These are phyloP conservation scores for Huso huso DNA, from an alignment of 2,797 vertebrate species.

Conservation along the genomic window DNA sequence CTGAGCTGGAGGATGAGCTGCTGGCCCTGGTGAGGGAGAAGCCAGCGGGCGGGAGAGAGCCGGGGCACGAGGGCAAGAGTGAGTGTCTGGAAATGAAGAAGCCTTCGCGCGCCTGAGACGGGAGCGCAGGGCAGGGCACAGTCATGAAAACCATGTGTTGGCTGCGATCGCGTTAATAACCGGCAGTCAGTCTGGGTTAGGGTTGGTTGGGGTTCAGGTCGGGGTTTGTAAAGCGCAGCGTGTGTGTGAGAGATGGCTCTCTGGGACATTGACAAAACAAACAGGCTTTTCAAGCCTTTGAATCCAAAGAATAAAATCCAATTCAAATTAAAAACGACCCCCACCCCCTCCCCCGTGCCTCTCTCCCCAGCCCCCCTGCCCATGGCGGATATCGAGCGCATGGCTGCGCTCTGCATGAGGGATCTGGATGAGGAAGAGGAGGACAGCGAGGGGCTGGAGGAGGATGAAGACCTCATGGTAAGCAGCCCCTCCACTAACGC, in stretches of 20 bases:
- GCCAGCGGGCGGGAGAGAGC: slow-evolving; percentile 48
- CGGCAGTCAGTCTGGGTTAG: no score
- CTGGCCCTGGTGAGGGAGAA: slow-evolving; percentile 64
- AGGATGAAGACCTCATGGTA: slow-evolving; percentile 81
- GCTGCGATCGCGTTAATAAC: no score
- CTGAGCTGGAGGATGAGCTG: slow-evolving; percentile 79
- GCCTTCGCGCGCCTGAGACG: no score
- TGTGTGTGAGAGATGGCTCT: no score
- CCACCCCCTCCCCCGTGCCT: slow-evolving; percentile 1
- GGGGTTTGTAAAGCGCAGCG: no score
- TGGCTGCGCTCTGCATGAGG: slow-evolving; percentile 85
- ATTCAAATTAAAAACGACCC: not conserved
- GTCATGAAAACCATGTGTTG: no score
- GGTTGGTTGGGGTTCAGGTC: no score
- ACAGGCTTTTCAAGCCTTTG: no score
- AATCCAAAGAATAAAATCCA: no score
- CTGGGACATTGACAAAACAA: no score
- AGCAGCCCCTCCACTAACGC: not conserved
- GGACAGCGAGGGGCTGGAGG: slow-evolving; percentile 65
- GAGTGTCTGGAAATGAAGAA: not conserved
- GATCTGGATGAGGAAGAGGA: slow-evolving; percentile 71
- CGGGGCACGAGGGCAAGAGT: not conserved
- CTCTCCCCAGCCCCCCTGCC: slow-evolving; percentile 57
- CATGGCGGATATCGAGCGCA: slow-evolving; percentile 80
- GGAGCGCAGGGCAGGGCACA: not conserved